Conservation (phyloP, 2,888 invertebrate species). For the Prosapia bicincta region DNA sequence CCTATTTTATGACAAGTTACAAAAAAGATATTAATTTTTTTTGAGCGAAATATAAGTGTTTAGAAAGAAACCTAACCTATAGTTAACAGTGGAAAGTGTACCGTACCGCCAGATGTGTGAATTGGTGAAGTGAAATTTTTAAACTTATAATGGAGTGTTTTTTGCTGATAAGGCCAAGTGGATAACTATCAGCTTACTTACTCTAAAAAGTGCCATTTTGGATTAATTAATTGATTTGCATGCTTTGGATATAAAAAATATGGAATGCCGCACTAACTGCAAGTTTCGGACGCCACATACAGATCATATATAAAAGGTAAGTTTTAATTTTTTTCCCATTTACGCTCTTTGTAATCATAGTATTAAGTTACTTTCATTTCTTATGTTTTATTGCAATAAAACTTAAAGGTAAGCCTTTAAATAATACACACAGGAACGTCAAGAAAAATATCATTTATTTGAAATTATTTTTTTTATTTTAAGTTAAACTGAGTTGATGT, state of each 20-base stretch:
- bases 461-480: too few relatives aligned
- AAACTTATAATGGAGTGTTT: constrained; percentile 11
- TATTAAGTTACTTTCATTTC: too few relatives aligned
- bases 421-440: too few relatives aligned
- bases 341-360: too few relatives aligned
- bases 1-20: background rate
- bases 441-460: too few relatives aligned
- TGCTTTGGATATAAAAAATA: constrained; percentile 10
- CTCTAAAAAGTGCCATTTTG: constrained; percentile 20
- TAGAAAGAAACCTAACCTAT: background rate
- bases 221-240: constrained; percentile 9
- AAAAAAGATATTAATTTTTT: background rate
- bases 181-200: background rate
- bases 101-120: background rate
- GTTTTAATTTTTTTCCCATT: too few relatives aligned
- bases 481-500: too few relatives aligned
- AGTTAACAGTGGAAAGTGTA: constrained; percentile 1
- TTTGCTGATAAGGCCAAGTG: constrained; percentile 26
- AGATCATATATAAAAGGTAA: constrained; percentile 18
- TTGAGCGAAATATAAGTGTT: background rate
- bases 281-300: background rate
- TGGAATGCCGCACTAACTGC: background rate
- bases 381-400: too few relatives aligned
- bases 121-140: constrained; percentile 16
- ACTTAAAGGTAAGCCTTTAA: too few relatives aligned